Conservation (phyloP, 1,140 invertebrate genomes). For the Diabrotica undecimpunctata region DNA sequence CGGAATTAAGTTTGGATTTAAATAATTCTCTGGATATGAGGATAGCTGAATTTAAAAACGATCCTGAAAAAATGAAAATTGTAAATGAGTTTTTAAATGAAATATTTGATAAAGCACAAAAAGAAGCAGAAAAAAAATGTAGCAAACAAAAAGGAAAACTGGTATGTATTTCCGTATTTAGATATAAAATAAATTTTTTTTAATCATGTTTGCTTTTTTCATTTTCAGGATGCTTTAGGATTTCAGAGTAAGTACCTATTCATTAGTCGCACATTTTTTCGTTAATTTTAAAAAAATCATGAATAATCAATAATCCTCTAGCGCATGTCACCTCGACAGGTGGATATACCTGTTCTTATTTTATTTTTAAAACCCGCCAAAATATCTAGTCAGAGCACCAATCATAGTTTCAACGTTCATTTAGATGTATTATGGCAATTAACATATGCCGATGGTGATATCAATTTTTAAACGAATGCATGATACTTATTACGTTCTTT, state of each 20-base stretch:
- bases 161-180: slow-evolving; percentile 27
- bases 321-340: neutral
- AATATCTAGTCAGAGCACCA: no score
- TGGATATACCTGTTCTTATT: neutral
- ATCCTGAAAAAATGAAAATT: slow-evolving; percentile 43
- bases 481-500: no score
- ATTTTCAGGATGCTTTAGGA: slow-evolving; percentile 42
- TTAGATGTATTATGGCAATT: no score
- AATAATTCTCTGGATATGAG: slow-evolving; percentile 37
- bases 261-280: neutral
- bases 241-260: slow-evolving; percentile 42
- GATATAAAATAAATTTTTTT: no score
- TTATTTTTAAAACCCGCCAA: no score
- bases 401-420: no score
- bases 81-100: slow-evolving; percentile 45
- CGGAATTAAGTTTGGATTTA: slow-evolving; percentile 38
- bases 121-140: slow-evolving; percentile 37
- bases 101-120: slow-evolving; percentile 42
- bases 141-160: slow-evolving; percentile 40
- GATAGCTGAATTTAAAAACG: slow-evolving; percentile 44
- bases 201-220: slow-evolving; percentile 8
- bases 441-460: no score
- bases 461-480: no score
- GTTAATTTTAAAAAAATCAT: neutral
- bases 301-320: slow-evolving; percentile 9